Base-by-base conservation (phyloP, 2,113 vertebrate species). In the Euleptes europaea region DNA sequence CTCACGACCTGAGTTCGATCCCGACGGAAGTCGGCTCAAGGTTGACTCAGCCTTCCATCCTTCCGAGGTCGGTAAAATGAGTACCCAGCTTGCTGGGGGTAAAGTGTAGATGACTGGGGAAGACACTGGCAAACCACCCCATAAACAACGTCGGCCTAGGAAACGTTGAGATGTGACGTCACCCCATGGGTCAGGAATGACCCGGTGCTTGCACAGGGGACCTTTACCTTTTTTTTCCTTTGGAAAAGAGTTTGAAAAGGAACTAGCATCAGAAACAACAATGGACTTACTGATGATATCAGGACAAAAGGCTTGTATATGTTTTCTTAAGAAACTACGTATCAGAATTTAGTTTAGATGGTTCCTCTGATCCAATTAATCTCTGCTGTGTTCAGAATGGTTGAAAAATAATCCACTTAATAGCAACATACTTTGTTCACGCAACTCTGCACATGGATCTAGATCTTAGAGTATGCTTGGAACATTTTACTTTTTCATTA, bases 251-350 rank as follows among this genome's bases (percentile, higher is more conserved):
- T 28, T 28, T 57, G 79, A 88, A 87, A 78, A 9, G 0, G 0
- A 88, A 81, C 38, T 12, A 85, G 65, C 49, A 85, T 70, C 75
- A 86, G 78, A 69, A 85, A 87, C 75, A 87, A 84, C n/a, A 60
- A 60, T 13, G 3, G 13, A 33, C 40, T 35, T 77, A 31, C 38
- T 78, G 38, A 47, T 38, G 7, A 84, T 75, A 54, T 84, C 86
- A 91, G 86, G 84, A 86, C 79, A 90, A 77, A 76, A 81, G 33
- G 35, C 44, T 92, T 76, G 69, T 28, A 74, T 2, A 12, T 49
- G 80, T 0, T 0, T 74, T 49, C 54, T n/a, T 57, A 87, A 51
- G 14, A 40, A 63, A 1, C 60, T 1, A 75, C 33, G 57, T 76
- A 84, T n/a, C 71, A 26, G 13, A 35, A 23, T 57, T 49, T 47